A percentile compares a stretch with the other conserved stretches of the same genome.
Evolutionary conservation across 2,888 invertebrate species (phyloP).

Genomic region (Pristionchus fissidentatus): DNA sequence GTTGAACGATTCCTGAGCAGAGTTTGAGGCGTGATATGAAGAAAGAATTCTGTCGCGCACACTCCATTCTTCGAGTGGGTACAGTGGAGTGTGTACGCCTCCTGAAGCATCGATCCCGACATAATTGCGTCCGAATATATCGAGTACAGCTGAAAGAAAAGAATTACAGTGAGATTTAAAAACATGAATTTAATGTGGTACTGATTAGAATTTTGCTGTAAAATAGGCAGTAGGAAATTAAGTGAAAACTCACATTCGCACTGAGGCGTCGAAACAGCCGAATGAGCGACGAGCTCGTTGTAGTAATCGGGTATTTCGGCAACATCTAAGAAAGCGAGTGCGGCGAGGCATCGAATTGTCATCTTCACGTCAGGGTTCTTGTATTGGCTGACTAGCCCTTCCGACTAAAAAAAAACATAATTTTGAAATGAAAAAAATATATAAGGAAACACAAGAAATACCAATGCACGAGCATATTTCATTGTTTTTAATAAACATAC

Average conservation of each 20-base stretch:
- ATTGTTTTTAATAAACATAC: too few relatives aligned
- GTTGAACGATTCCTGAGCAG: not conserved
- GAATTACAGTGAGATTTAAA: too few relatives aligned
- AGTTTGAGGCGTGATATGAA: not conserved
- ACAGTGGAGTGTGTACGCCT: not conserved
- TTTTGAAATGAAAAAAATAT: too few relatives aligned
- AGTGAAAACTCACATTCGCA: not conserved
- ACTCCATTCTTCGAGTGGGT: not conserved
- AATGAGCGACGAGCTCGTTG: not conserved
- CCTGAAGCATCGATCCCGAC: not conserved
- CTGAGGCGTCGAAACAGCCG: not conserved
- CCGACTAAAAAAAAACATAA: too few relatives aligned
- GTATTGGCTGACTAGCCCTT: not conserved
- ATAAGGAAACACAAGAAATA: too few relatives aligned
- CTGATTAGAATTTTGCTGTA: too few relatives aligned
- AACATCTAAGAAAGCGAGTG: not conserved
- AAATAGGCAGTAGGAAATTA: too few relatives aligned
- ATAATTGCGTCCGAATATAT: not conserved
- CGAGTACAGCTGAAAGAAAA: not conserved
- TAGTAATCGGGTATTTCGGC: not conserved
- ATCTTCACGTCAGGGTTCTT: not conserved
- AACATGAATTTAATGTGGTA: too few relatives aligned
- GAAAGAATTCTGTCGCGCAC: not conserved
- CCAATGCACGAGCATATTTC: too few relatives aligned
- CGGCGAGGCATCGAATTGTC: not conserved